Evolutionary conservation across 1,140 invertebrate genomes (phyloP).

Genomic region (Lerema accius): DNA sequence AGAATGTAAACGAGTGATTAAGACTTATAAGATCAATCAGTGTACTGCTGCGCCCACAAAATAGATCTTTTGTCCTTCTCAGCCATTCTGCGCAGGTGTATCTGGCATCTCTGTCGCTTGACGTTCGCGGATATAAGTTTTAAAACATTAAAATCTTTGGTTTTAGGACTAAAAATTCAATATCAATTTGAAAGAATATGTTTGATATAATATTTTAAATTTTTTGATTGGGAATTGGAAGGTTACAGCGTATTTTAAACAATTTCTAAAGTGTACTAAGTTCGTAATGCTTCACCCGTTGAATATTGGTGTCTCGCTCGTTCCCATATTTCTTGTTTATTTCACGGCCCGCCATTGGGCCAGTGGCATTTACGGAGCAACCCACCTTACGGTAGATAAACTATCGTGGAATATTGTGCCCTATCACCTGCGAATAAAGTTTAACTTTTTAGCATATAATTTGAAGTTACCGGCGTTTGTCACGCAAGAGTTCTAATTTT

Average conservation of each 20-base stretch:
- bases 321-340: slow-evolving; percentile 76
- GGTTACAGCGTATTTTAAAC: slow-evolving; percentile 13
- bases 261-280: slow-evolving; percentile 20
- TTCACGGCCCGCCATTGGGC: slow-evolving; percentile 75
- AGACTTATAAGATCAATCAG: background rate
- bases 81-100: slow-evolving; percentile 36
- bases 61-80: slow-evolving; percentile 62
- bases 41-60: slow-evolving; percentile 43
- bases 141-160: slow-evolving; percentile 9
- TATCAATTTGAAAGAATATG: slow-evolving; percentile 12
- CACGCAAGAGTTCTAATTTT: slow-evolving; percentile 82
- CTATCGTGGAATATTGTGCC: slow-evolving; percentile 71
- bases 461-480: slow-evolving; percentile 77
- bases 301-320: slow-evolving; percentile 63
- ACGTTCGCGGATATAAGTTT: slow-evolving; percentile 46
- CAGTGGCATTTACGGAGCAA: slow-evolving; percentile 78
- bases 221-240: slow-evolving; percentile 17
- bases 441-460: slow-evolving; percentile 78
- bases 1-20: slow-evolving; percentile 11
- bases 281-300: slow-evolving; percentile 35
- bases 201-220: slow-evolving; percentile 35
- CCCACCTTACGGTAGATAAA: slow-evolving; percentile 79
- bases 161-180: background rate
- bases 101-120: slow-evolving; percentile 52
- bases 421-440: slow-evolving; percentile 75